Conservation (phyloP, 2,888 invertebrate species). For the Netelia inedita region DNA sequence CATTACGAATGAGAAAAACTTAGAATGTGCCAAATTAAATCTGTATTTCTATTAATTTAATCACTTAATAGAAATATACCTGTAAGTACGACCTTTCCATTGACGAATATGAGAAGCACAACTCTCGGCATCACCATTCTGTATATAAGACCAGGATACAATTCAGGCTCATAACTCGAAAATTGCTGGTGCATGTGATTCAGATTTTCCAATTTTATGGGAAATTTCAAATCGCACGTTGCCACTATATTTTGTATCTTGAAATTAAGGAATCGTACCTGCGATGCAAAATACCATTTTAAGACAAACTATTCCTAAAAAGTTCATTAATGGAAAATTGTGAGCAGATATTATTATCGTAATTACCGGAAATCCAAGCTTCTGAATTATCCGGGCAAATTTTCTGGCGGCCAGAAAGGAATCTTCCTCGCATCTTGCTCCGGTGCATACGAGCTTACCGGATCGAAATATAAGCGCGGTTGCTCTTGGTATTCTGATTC, state of each 20-base stretch:
- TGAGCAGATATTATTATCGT: not conserved
- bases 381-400: conserved; percentile 93
- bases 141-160: conserved; percentile 99
- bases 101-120: conserved; percentile 98
- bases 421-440: conserved; percentile 92
- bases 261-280: conserved; percentile 92
- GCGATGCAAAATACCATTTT: conserved; percentile 75
- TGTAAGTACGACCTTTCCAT: conserved; percentile 99
- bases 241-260: conserved; percentile 91
- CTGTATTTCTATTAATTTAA: conserved; percentile 3
- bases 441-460: conserved; percentile 94
- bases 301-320: not conserved
- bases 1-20: conserved; percentile 12
- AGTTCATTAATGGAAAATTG: conserved; percentile 8
- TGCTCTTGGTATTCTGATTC: conserved; percentile 91
- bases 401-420: conserved; percentile 92
- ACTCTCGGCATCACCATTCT: conserved; percentile 98
- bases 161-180: conserved; percentile 98
- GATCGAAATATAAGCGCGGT: conserved; percentile 92
- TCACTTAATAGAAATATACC: conserved; percentile 79
- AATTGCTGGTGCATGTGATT: conserved; percentile 91
- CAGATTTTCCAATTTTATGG: conserved; percentile 90
- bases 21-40: conserved; percentile 11
- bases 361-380: conserved; percentile 91
- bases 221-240: conserved; percentile 91